Conservation (phyloP, 2,113 vertebrate species). For the Platanista minor region DNA sequence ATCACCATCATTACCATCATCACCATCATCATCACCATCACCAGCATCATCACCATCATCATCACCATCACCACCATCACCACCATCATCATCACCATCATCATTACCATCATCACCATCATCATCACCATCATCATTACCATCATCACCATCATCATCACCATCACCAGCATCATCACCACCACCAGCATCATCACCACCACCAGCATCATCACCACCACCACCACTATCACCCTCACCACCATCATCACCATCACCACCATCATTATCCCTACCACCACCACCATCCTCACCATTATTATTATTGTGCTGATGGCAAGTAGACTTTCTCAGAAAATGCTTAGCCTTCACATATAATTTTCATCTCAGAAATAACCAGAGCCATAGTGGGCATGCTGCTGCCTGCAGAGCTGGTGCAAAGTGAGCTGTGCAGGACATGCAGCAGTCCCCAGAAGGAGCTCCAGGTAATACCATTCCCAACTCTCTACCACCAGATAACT, state of each 20-base stretch:
- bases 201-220: fast-evolving
- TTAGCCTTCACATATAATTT: not conserved
- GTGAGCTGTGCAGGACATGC: fast-evolving
- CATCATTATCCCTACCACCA: fast-evolving
- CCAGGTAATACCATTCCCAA: too few species aligned
- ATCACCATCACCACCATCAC: fast-evolving
- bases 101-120: fast-evolving
- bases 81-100: fast-evolving
- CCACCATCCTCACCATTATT: fast-evolving
- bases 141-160: fast-evolving
- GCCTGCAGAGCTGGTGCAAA: not conserved
- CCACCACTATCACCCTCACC: fast-evolving
- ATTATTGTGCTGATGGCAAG: not conserved
- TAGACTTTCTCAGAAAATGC: not conserved
- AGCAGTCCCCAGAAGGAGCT: too few species aligned
- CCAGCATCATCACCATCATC: fast-evolving
- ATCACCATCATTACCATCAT: fast-evolving
- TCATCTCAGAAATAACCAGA: not conserved
- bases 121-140: not conserved
- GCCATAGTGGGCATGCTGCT: fast-evolving
- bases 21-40: fast-evolving
- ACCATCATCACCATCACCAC: fast-evolving
- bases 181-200: fast-evolving
- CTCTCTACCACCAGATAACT: not conserved
- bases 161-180: fast-evolving